phyloP scores from a whole-genome alignment of 37 sponge, comb jelly and placozoan genomes.

The Diacarnus erythraeanus region DNA sequence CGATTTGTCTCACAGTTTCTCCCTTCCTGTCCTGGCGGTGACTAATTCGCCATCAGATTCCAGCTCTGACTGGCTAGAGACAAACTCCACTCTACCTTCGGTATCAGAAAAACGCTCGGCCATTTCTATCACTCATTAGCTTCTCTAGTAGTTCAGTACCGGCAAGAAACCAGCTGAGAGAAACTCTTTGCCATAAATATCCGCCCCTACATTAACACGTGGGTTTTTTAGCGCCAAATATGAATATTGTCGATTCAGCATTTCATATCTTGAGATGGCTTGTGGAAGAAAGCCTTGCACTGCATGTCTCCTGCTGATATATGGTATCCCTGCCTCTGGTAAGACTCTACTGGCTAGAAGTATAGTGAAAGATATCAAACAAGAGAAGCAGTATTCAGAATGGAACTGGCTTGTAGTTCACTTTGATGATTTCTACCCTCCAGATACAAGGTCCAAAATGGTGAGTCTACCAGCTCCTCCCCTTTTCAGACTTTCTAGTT shows the following conservation, averaged over 20 bases:
- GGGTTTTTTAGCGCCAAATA: neutral
- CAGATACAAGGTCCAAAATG: slow-evolving; percentile 28
- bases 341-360: slow-evolving; percentile 53
- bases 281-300: neutral
- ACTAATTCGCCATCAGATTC: slow-evolving; percentile 16
- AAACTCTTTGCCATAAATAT: too few relatives aligned
- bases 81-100: slow-evolving; percentile 20
- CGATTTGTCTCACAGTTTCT: too few relatives aligned
- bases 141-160: too few relatives aligned
- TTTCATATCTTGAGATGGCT: neutral
- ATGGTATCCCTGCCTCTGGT: slow-evolving; percentile 73
- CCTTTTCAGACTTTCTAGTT: neutral
- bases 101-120: neutral
- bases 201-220: too few relatives aligned
- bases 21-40: neutral
- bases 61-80: slow-evolving; percentile 25
- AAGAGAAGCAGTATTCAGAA: neutral
- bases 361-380: neutral
- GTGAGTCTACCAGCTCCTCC: neutral
- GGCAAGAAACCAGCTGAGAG: too few relatives aligned
- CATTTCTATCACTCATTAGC: neutral
- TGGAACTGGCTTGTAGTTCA: slow-evolving; percentile 40
- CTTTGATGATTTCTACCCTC: slow-evolving; percentile 66
- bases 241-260: neutral
- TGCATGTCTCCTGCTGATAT: slow-evolving; percentile 50